Evolutionary conservation across 2,888 invertebrate genomes (phyloP).

Genomic region (Cerastis rubricosa): DNA sequence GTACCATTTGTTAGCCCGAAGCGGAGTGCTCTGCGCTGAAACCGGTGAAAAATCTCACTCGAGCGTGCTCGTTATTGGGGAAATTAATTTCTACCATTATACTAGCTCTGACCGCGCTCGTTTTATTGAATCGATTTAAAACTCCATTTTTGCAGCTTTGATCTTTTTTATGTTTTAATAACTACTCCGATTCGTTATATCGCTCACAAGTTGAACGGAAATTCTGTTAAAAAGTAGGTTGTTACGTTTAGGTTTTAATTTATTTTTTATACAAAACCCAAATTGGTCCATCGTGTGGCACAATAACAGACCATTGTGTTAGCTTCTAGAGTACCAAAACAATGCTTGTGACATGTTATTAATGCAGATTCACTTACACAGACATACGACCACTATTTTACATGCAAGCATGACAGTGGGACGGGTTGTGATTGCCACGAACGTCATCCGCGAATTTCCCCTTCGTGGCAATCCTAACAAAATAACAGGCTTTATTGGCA

Average conservation of each 20-base stretch:
- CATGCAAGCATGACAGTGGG: slow-evolving; percentile 23
- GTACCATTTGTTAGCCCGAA: slow-evolving; percentile 80
- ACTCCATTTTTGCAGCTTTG: slow-evolving; percentile 29
- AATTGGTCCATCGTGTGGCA: slow-evolving; percentile 19
- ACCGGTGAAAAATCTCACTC: slow-evolving; percentile 70
- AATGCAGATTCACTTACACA: slow-evolving; percentile 48
- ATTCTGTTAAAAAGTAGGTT: slow-evolving; percentile 26
- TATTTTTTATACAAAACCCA: slow-evolving; percentile 26
- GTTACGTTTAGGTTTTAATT: slow-evolving; percentile 11
- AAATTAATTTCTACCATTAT: slow-evolving; percentile 66
- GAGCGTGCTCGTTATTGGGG: slow-evolving; percentile 60
- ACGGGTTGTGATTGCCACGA: slow-evolving; percentile 37
- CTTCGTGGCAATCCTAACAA: slow-evolving; percentile 14
- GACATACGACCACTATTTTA: slow-evolving; percentile 51
- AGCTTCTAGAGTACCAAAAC: slow-evolving; percentile 40
- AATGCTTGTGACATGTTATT: slow-evolving; percentile 50
- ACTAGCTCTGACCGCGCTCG: slow-evolving; percentile 41
- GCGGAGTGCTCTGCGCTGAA: slow-evolving; percentile 69
- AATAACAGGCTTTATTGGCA: slow-evolving; percentile 37
- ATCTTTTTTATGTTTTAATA: slow-evolving; percentile 40
- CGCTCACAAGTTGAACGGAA: slow-evolving; percentile 9
- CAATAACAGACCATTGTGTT: slow-evolving; percentile 45
- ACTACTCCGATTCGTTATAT: slow-evolving; percentile 28
- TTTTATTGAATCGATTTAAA: slow-evolving; percentile 54
- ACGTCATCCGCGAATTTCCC: slow-evolving; percentile 34